Evolutionary conservation across 2,888 invertebrate species (phyloP), one percentile per base, ranked within the genome.

Genomic region (Nymphalis urticae): DNA sequence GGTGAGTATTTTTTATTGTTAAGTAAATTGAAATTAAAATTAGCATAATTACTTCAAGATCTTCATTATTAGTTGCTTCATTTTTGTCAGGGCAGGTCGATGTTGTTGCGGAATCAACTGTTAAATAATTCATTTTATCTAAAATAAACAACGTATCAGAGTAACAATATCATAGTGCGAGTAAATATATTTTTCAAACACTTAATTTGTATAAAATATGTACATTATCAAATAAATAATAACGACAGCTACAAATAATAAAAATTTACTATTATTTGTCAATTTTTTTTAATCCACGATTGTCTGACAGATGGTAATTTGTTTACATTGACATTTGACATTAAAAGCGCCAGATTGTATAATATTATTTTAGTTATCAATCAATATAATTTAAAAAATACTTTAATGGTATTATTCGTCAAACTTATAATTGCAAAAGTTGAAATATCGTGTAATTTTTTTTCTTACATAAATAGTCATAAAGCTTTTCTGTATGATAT

Each of bases 21-120:
- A 53, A 24, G 1, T 51, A 32, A 10, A 56, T 17, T 48, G 36
- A 21, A 21, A 65, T 19, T 10, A 58, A 53, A 24, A 69, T 50
- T 69, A 50, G 36, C 66, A 62, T 56, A 64, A 64, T 73, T 82
- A 90, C 91, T 87, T 91, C 90, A 36, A 92, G 84, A 79, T 87
- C 89, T 70, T 90, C 90, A 74, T 83, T 85, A 48, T 76, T 75
- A 21, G 82, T 80, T 56, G 77, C 75, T 68, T 83, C 83, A 58
- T 72, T 70, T 70, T 84, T 86, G 69, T 83, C 83, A 6, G 82
- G 75, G 36, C 78, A 79, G 16, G 82, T 74, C 53, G 85, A 78
- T 58, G 84, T 76, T 48, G 79, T 75, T 70, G 83, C 83, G 59
- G 81, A 80, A 62, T 88, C 86, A 61, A 86, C 86, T 62, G 83